Base-by-base conservation (phyloP, 2,888 invertebrate genomes). In the Ctenicera cuprea region DNA sequence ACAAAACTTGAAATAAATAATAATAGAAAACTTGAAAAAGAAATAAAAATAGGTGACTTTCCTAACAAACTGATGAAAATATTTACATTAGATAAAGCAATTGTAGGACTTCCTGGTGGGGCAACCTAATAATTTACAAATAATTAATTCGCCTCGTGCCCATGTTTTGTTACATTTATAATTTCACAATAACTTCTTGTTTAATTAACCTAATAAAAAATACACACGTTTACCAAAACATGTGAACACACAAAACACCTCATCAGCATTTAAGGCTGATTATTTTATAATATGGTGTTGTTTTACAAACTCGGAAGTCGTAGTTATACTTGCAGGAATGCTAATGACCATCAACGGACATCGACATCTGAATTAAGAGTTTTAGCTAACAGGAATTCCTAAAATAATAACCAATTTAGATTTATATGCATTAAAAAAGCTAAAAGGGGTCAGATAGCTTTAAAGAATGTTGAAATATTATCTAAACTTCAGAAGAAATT, bases 131-230 rank as follows among this genome's bases (percentile, higher is more conserved):
- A 16, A 1, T 50, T 22, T 62, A 43, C 18, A 41, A 41, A 41
- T 14, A 41, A 41, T 41, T 14, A 14, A 41, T 33, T 41, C n/a
- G 7, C 14, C n/a, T n/a, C 41, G 41, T 14, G 41, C 14, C 1
- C 9, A 16, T 62, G 38, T 45, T 43, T 43, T 62, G 45, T 50
- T 50, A n/a, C 14, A 26, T 22, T 50, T 50, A 18, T 11, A 26
- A 43, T 64, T 64, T 64, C 64, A 14, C 48, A 64, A 64, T 43
- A 48, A 48, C 26, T 26, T n/a, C 2, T 4, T 64, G 64, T 64
- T 64, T 64, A 45, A 30, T 64, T 64, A 64, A 64, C 64, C 64
- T 22, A 50, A 2, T 50, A 50, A 50, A n/a, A 14, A 50, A 20
- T 11, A 11, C 50, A 11, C 30, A 30, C 30, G 57, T n/a, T 57